Base-by-base conservation (phyloP, 2,888 invertebrate species). In the Apomyelois bistriatella region DNA sequence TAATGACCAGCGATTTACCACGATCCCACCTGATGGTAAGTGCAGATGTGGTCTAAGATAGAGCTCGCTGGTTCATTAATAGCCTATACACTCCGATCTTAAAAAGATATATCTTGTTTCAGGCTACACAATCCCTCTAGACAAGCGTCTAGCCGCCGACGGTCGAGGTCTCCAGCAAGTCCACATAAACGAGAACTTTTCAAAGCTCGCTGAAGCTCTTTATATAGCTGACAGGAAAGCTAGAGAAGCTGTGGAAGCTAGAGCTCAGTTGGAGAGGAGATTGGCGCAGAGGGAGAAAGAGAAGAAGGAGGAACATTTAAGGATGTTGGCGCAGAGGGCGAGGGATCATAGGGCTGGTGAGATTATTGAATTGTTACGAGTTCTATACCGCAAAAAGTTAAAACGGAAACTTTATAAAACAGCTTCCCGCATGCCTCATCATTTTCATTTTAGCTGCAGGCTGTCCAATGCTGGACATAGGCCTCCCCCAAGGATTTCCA, bases 151-250 rank as follows among this genome's bases (percentile, higher is more conserved):
- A 57, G 99, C 99, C 0, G 99, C 99, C 0, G 99, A 99, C 85
- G 99, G 99, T 0, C 92, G 99, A 48, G 99, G 99, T 0, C 89
- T 99, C 1, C 99, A 99, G 73, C 97, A 97, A 74, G 95, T 97
- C 1, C 99, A 99, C 79, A 98, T 99, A 54, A 99, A 99, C 79
- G 99, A 99, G 79, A 99, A 99, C 82, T 99, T 99, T 85, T 98
- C 99, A 0, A 99, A 99, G 78, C 91, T 99, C 53, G 97, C 99
- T 0, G 99, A 99, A 79, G 97, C 99, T 0, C 86, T 99, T 48
- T 99, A 99, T 77, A 99, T 99, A 66, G 99, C 99, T 1, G 99
- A 99, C 78, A 86, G 89, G 71, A 99, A 99, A 84, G 99, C 99
- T 0, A 92, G 99, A 43, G 99, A 99, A 82, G 98, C 98, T 0